These are phyloP conservation scores for Papilio elwesi DNA, from an alignment of 2,888 invertebrate genomes.

Conservation along the genomic window DNA sequence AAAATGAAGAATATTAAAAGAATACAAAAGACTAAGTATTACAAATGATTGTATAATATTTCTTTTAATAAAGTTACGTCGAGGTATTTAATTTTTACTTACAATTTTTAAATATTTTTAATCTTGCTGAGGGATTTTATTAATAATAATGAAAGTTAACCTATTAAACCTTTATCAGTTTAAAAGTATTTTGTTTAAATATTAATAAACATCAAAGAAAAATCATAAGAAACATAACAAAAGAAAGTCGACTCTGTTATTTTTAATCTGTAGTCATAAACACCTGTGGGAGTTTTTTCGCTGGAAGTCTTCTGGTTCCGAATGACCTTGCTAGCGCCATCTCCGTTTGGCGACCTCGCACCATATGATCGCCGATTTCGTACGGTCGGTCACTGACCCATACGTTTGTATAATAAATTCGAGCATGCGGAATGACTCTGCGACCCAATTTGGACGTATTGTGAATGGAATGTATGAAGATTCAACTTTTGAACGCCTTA, in stretches of 20 bases:
- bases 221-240: slow-evolving; percentile 8
- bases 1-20: not conserved
- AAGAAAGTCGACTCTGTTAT: slow-evolving; percentile 16
- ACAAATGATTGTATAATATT: too few relatives aligned
- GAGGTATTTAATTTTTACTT: too few relatives aligned
- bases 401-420: slow-evolving; percentile 64
- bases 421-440: slow-evolving; percentile 57
- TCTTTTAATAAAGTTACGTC: too few relatives aligned
- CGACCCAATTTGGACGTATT: slow-evolving; percentile 65
- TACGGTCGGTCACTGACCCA: slow-evolving; percentile 70
- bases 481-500: slow-evolving; percentile 37
- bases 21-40: too few relatives aligned
- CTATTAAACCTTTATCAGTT: not conserved
- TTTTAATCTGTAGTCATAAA: slow-evolving; percentile 21
- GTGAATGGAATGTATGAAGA: slow-evolving; percentile 39
- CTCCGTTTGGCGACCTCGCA: slow-evolving; percentile 70
- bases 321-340: slow-evolving; percentile 70
- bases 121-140: not conserved
- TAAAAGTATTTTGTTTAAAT: not conserved
- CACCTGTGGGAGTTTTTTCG: slow-evolving; percentile 33
- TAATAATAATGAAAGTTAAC: too few relatives aligned
- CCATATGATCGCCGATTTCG: slow-evolving; percentile 70
- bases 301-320: slow-evolving; percentile 43
- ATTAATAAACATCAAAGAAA: slow-evolving; percentile 1
- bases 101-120: too few relatives aligned